A percentile compares a stretch with the other conserved stretches of the same genome.
phyloP scores from a whole-genome alignment of 2,888 invertebrate genomes.

The Diaperis boleti region DNA sequence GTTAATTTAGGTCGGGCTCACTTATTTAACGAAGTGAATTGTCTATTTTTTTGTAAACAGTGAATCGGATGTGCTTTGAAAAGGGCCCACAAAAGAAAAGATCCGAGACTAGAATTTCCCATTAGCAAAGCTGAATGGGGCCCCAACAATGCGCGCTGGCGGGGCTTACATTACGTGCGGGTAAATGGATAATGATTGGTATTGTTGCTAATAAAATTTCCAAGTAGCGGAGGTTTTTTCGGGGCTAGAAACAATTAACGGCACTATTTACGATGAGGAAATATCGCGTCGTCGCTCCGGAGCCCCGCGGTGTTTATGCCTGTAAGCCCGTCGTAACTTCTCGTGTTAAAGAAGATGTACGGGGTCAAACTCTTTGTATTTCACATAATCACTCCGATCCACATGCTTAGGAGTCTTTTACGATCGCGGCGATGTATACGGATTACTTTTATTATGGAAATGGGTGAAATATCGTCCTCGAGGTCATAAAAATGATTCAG shows the following conservation, averaged over 20 bases:
- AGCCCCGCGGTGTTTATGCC: conserved; percentile 31
- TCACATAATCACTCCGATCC: conserved; percentile 49
- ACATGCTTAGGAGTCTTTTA: conserved; percentile 52
- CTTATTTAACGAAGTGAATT: conserved; percentile 47
- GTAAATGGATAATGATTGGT: conserved; percentile 46
- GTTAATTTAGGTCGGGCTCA: conserved; percentile 32
- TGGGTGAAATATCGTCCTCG: conserved; percentile 35
- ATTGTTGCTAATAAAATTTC: conserved; percentile 46
- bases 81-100: conserved; percentile 51
- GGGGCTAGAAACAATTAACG: no score
- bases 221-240: conserved; percentile 17
- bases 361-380: conserved; percentile 50
- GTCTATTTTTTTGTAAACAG: conserved; percentile 48
- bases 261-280: no score
- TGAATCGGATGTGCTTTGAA: conserved; percentile 54
- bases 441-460: conserved; percentile 50
- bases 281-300: conserved; percentile 1
- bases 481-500: no score
- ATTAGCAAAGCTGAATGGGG: conserved; percentile 53
- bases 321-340: conserved; percentile 35
- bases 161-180: conserved; percentile 42
- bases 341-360: conserved; percentile 47
- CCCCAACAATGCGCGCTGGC: conserved; percentile 44
- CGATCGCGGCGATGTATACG: conserved; percentile 45
- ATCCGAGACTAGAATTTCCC: conserved; percentile 56